Conservation (phyloP, 2,888 invertebrate genomes). For the Andrena haemorrhoa region DNA sequence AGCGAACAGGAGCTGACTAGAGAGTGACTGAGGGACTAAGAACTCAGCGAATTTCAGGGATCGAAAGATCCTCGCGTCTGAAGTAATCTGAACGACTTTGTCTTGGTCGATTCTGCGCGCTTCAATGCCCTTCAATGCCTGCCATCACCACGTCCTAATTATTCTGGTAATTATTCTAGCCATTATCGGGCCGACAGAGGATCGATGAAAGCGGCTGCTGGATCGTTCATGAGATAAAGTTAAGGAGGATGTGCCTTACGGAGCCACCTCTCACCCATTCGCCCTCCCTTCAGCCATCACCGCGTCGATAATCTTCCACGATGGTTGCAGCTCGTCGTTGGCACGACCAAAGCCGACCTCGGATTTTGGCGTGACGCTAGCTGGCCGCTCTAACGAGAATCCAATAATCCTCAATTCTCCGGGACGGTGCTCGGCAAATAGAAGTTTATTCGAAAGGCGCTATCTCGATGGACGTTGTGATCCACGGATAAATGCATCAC, state of each 20-base stretch:
- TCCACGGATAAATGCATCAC: constrained; percentile 35
- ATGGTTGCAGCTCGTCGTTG: constrained; percentile 46
- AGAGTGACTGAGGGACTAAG: not conserved
- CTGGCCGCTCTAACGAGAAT: constrained; percentile 80
- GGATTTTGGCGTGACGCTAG: constrained; percentile 67
- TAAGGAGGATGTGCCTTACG: constrained; percentile 50
- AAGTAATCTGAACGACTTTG: constrained; percentile 60
- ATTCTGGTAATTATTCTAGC: constrained; percentile 78
- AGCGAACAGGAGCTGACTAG: not conserved
- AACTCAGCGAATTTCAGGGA: constrained; percentile 42
- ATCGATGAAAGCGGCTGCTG: constrained; percentile 63
- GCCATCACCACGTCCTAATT: constrained; percentile 74
- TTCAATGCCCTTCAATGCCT: constrained; percentile 71
- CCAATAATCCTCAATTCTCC: constrained; percentile 82
- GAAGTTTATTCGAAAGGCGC: constrained; percentile 78
- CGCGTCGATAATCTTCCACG: constrained; percentile 58
- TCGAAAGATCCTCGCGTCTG: constrained; percentile 43
- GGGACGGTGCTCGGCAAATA: constrained; percentile 79
- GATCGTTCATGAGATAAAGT: constrained; percentile 62
- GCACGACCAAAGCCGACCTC: constrained; percentile 64
- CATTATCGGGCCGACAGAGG: constrained; percentile 68
- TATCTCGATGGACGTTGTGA: constrained; percentile 52
- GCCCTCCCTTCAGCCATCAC: constrained; percentile 43
- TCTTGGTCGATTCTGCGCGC: constrained; percentile 63
- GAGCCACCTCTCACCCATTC: constrained; percentile 38